Evolutionary conservation across 2,888 invertebrate species (phyloP).

Genomic region (Cephus sareptanus): DNA sequence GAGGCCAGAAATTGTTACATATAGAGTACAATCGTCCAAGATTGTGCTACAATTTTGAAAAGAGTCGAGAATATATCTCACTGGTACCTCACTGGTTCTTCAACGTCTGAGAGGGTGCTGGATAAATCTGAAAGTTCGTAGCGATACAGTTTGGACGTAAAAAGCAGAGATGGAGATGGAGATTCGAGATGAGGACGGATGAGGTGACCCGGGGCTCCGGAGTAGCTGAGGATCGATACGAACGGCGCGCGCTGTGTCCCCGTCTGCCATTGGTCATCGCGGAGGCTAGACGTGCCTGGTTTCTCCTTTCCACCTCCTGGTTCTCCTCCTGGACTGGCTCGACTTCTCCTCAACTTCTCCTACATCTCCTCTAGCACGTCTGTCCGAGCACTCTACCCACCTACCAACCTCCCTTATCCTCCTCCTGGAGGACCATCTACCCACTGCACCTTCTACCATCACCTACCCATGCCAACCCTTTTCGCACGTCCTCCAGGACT

Average conservation of each 20-base stretch:
- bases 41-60: too few relatives aligned
- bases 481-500: too few relatives aligned
- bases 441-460: too few relatives aligned
- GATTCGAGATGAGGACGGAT: slow-evolving; percentile 49
- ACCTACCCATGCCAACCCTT: too few relatives aligned
- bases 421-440: slow-evolving; percentile 10
- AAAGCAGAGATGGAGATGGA: slow-evolving; percentile 39
- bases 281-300: slow-evolving; percentile 57
- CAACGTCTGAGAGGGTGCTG: too few relatives aligned
- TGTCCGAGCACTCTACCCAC: slow-evolving; percentile 9
- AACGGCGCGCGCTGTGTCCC: slow-evolving; percentile 60
- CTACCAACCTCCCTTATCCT: slow-evolving; percentile 14
- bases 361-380: slow-evolving; percentile 17
- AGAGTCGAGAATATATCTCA: too few relatives aligned
- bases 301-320: slow-evolving; percentile 28
- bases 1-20: too few relatives aligned
- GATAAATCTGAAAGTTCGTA: background rate
- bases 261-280: slow-evolving; percentile 64
- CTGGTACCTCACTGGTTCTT: too few relatives aligned
- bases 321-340: background rate
- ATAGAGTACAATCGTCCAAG: too few relatives aligned
- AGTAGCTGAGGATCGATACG: slow-evolving; percentile 52
- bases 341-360: slow-evolving; percentile 16
- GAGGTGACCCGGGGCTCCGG: slow-evolving; percentile 53
- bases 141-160: slow-evolving; percentile 23